Base-by-base conservation (phyloP, 2,113 vertebrate genomes). In the Perognathus longimembris region DNA sequence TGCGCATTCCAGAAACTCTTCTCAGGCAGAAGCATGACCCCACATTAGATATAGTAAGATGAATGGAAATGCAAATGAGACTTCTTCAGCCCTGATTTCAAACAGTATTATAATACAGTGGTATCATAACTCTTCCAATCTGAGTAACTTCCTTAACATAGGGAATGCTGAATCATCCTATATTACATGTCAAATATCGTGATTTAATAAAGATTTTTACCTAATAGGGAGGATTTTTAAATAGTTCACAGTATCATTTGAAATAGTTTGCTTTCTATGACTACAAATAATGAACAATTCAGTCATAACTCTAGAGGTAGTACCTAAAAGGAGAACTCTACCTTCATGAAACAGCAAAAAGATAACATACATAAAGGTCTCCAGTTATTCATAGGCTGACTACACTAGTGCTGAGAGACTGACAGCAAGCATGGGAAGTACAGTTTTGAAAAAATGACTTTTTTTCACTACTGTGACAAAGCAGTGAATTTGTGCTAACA, bases 391-490 rank as follows among this genome's bases (percentile, higher is more conserved):
- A 78, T 32, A 70, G 40, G 75, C 69, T 30, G 22, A 61, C 76
- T 96, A 94, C 69, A 96, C 85, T 79, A 87, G 69, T 45, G 28
- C 50, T 94, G 34, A 94, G 80, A 34, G 45, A 86, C 63, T 38
- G 70, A 71, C 0, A 0, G 73, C 90, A 38, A 69, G 9, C 73
- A 89, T 0, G 88, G 79, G 45, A 90, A 94, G 94, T 80, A 28
- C 6, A 69, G 74, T 83, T 92, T 50, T 88, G 32, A 76, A 96
- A 85, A 93, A 82, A 73, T 89, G 54, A 88, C 69, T 97, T 94
- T 95, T 91, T 76, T 82, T 90, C 30, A 93, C 38, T 61, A 76
- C 38, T 75, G 59, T 88, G 87, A 90, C 82, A 93, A 95, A 90
- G 66, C 77, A 91, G 89, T 94, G 82, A 85, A 85, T 93, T 73